Percentiles rank a stretch among this genome's conserved stretches.
These are phyloP conservation scores for Caenorhabditis sp. DNA, from an alignment of 2,888 invertebrate genomes.

Conservation along the genomic window DNA sequence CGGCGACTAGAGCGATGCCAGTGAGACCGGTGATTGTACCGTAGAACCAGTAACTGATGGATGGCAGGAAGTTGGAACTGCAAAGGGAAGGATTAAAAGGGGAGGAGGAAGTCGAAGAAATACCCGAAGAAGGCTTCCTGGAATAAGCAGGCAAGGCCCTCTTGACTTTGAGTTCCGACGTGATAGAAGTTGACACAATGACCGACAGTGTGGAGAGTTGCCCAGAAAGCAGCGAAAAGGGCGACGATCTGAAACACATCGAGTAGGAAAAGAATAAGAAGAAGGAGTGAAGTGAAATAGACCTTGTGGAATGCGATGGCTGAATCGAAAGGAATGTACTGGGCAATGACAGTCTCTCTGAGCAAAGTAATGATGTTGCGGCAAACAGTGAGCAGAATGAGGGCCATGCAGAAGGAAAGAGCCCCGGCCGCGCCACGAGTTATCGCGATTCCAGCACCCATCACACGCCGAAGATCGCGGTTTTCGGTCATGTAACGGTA, in stretches of 20 bases:
- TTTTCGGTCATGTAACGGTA: slow-evolving; percentile 97
- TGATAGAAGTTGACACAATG: slow-evolving; percentile 98
- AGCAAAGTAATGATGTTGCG: slow-evolving; percentile 91
- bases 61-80: slow-evolving; percentile 90
- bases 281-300: neutral
- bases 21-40: slow-evolving; percentile 86
- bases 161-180: slow-evolving; percentile 93
- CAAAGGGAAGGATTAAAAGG: slow-evolving; percentile 40
- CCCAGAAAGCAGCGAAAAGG: slow-evolving; percentile 93
- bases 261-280: neutral
- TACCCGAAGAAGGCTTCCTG: slow-evolving; percentile 89
- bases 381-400: slow-evolving; percentile 88
- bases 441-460: slow-evolving; percentile 84
- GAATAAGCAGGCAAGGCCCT: slow-evolving; percentile 91
- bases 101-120: neutral
- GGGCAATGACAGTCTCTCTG: slow-evolving; percentile 93
- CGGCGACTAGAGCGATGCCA: slow-evolving; percentile 82
- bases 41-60: slow-evolving; percentile 95
- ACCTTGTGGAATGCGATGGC: slow-evolving; percentile 94
- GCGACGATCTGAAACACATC: slow-evolving; percentile 88
- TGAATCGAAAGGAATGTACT: slow-evolving; percentile 93
- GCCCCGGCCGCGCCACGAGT: slow-evolving; percentile 85
- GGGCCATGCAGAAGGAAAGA: slow-evolving; percentile 92
- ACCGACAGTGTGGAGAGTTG: slow-evolving; percentile 91
- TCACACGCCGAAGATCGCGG: slow-evolving; percentile 92